Percentiles rank a stretch among this genome's conserved stretches.
These are phyloP conservation scores for Pachyramphus minor DNA, from an alignment of 2,113 vertebrate species.

Conservation along the genomic window DNA sequence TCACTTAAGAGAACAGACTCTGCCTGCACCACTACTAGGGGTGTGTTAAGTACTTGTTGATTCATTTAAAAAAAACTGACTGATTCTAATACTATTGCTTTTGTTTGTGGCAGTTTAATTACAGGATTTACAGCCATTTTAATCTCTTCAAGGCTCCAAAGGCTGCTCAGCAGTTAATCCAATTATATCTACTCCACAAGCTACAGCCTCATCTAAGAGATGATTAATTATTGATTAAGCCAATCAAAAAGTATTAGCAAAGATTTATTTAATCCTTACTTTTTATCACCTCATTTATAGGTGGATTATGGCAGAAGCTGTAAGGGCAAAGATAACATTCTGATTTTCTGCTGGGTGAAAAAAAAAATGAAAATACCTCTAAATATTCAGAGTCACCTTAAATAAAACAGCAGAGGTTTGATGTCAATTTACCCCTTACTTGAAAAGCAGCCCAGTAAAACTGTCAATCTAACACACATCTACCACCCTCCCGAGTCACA, in stretches of 20 bases:
- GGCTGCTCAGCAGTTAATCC: slow-evolving; percentile 90
- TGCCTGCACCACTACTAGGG: slow-evolving; percentile 37
- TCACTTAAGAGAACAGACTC: slow-evolving; percentile 20
- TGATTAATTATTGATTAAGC: slow-evolving; percentile 86
- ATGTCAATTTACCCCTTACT: not conserved
- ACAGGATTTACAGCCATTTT: slow-evolving; percentile 92
- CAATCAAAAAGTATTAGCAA: slow-evolving; percentile 80
- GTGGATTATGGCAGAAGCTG: slow-evolving; percentile 62
- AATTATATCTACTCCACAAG: slow-evolving; percentile 94
- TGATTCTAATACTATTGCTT: slow-evolving; percentile 66
- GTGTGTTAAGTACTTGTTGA: slow-evolving; percentile 67
- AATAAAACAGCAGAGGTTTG: not conserved
- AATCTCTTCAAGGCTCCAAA: slow-evolving; percentile 95
- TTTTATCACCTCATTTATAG: slow-evolving; percentile 67
- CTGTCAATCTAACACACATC: not conserved
- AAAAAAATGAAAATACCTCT: not conserved
- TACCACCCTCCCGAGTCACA: not conserved
- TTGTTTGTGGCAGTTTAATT: slow-evolving; percentile 90
- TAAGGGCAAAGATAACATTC: slow-evolving; percentile 51
- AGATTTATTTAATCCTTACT: slow-evolving; percentile 75
- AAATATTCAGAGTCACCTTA: slow-evolving; percentile 39
- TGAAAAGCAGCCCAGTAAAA: slow-evolving; percentile 3
- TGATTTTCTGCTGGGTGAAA: not conserved
- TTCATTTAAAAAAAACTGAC: slow-evolving; percentile 65
- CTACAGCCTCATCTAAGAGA: slow-evolving; percentile 79